These are phyloP conservation scores for Drosophila pectinifera DNA, from an alignment of 1,140 invertebrate species.

Conservation along the genomic window DNA sequence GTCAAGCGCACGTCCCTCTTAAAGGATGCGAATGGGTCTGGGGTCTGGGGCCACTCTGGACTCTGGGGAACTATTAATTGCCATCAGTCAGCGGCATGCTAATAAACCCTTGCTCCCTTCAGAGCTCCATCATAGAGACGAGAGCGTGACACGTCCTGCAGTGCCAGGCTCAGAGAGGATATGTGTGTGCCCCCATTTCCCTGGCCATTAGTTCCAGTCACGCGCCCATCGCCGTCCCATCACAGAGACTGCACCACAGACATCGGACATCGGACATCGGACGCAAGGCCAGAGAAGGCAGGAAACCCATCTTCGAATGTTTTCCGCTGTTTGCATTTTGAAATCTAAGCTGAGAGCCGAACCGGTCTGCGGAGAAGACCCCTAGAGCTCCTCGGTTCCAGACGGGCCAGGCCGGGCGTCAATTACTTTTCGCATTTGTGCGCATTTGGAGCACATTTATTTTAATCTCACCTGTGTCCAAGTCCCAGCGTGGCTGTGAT, in stretches of 20 bases:
- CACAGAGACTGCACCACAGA: background rate
- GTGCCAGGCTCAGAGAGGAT: too few species aligned
- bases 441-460: conserved; percentile 83
- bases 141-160: conserved; percentile 21
- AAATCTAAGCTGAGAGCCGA: conserved; percentile 71
- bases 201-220: conserved; percentile 19
- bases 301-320: conserved; percentile 70
- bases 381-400: conserved; percentile 10
- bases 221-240: conserved; percentile 25
- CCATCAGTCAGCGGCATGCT: conserved; percentile 71
- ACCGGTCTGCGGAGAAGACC: conserved; percentile 54
- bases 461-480: conserved; percentile 75
- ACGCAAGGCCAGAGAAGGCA: conserved; percentile 41
- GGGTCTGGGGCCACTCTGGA: too few species aligned
- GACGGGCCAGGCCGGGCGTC: conserved; percentile 55
- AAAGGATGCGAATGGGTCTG: conserved; percentile 11
- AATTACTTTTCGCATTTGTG: conserved; percentile 82
- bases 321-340: conserved; percentile 80
- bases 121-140: conserved; percentile 8
- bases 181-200: too few species aligned
- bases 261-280: too few species aligned
- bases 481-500: conserved; percentile 19
- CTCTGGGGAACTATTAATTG: conserved; percentile 63
- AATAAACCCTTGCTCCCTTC: conserved; percentile 55
- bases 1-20: conserved; percentile 37